Base-by-base conservation (phyloP, 2,888 invertebrate genomes). In the Lepetodrilus schrolli region DNA sequence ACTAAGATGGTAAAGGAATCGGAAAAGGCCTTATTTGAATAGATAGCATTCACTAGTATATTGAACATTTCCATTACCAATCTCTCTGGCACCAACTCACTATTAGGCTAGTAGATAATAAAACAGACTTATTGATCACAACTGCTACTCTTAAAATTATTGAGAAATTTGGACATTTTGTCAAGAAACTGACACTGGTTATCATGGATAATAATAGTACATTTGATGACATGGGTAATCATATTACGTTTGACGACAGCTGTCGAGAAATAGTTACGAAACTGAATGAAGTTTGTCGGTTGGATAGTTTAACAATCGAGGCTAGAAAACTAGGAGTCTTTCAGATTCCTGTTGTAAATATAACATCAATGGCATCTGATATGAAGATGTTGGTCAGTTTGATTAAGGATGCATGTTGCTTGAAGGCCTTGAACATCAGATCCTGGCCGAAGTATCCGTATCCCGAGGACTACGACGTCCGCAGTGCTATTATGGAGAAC, bases 401-500 rank as follows among this genome's bases (percentile, higher is more conserved):
- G 68, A 79, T 87, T 0, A 66, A 76, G 20, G 82, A 82, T 30
- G 85, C 86, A 8, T 81, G 77, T 48, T 78, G 83, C 21, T 78
- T 88, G 58, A 84, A 82, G 48, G 72, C 74, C 21, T 73, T 88
- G 3, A 76, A 79, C 47, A 76, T 87, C 5, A 66, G 77, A 3
- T 84, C 86, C 0, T 88, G 88, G 87, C 88, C 88, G 1, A 79
- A 86, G 77, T 83, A 81, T 68, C 76, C 76, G 4, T 71, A 68
- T 23, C 75, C 83, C 2, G 47, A 77, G 10, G 79, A 82, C 0
- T 72, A 78, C 34, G 82, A 86, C 51, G 79, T 88, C 21, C 82
- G 86, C 68, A 72, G 81, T 37, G 83, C 82, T 1, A 51, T 87
- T 43, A 69, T 76, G n/a, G 36, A 72, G 30, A 87, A 87, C 73